Conservation (phyloP, 2,797 vertebrate genomes). For the Gymnodraco acuticeps region DNA sequence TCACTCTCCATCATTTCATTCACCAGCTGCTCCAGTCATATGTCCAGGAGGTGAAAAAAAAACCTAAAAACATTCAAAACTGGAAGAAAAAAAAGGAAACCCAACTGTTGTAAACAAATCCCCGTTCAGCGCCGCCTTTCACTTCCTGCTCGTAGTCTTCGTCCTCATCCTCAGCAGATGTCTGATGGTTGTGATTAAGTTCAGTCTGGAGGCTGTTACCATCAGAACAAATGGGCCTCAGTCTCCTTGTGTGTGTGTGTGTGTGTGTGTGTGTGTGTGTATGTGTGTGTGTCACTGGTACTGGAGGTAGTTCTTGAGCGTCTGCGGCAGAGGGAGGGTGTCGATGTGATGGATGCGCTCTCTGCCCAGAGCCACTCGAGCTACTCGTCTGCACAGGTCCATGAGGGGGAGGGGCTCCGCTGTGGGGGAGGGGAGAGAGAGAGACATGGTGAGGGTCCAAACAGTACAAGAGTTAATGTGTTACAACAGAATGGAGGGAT, state of each 20-base stretch:
- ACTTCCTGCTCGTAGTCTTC: too few relatives aligned
- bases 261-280: too few relatives aligned
- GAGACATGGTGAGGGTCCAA: constrained; percentile 27
- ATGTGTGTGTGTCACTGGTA: constrained; percentile 89
- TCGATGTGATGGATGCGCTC: constrained; percentile 94
- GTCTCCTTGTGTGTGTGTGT: constrained; percentile 12
- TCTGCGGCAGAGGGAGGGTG: constrained; percentile 93
- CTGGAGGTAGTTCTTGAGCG: constrained; percentile 98
- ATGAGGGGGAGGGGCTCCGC: constrained; percentile 97
- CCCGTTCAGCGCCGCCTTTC: constrained; percentile 6
- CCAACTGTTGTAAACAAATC: constrained; percentile 65
- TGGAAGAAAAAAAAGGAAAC: constrained; percentile 22
- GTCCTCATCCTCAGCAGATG: constrained; percentile 38
- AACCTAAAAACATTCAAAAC: constrained; percentile 51
- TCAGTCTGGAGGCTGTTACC: constrained; percentile 40
- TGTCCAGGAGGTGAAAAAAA: constrained; percentile 12
- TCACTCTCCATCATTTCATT: constrained; percentile 19
- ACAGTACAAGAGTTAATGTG: too few relatives aligned
- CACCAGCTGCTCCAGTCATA: constrained; percentile 18
- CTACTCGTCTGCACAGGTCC: constrained; percentile 96
- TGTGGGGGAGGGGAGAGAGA: constrained; percentile 65
- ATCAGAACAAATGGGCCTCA: constrained; percentile 11
- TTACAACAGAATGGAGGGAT: too few relatives aligned
- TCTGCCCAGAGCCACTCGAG: constrained; percentile 92
- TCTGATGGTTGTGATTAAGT: constrained; percentile 18